Percentiles rank a stretch among this genome's conserved stretches.
These are phyloP conservation scores for Dryobates pubescens DNA, from an alignment of 2,797 vertebrate species.

Conservation along the genomic window DNA sequence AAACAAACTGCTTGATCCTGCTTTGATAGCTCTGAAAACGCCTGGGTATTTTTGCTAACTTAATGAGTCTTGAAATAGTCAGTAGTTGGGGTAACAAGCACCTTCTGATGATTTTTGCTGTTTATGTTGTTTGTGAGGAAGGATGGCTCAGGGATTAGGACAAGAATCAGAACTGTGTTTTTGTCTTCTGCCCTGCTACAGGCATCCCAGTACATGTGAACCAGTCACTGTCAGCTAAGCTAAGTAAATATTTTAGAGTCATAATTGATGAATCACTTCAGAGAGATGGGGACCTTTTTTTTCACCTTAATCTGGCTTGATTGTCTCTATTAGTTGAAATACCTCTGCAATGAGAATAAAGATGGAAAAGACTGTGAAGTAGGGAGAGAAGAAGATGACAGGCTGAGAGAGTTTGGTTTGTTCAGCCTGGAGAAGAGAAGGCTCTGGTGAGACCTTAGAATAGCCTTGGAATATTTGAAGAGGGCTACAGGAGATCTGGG, in stretches of 20 bases:
- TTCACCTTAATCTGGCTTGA: not conserved
- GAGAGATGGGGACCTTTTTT: not conserved
- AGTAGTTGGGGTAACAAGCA: not conserved
- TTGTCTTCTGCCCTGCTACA: not conserved
- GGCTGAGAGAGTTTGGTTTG: no score
- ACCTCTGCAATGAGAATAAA: not conserved
- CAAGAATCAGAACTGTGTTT: not conserved
- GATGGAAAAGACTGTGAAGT: not conserved
- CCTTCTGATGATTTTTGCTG: not conserved
- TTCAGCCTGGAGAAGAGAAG: no score
- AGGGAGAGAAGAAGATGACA: not conserved
- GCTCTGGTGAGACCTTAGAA: no score
- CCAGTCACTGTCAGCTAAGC: not conserved
- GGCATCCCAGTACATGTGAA: fast-evolving
- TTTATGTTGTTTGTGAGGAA: not conserved
- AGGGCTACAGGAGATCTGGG: no score
- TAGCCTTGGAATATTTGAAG: no score
- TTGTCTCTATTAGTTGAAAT: not conserved
- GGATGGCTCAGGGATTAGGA: not conserved
- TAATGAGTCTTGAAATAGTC: not conserved
- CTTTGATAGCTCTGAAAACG: not conserved
- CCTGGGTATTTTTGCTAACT: not conserved
- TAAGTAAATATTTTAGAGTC: not conserved
- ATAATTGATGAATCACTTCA: not conserved
- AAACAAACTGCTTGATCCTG: not conserved